phyloP scores from a whole-genome alignment of 64 coral and sea anemone genomes.

The Astreopora myriophthalma region DNA sequence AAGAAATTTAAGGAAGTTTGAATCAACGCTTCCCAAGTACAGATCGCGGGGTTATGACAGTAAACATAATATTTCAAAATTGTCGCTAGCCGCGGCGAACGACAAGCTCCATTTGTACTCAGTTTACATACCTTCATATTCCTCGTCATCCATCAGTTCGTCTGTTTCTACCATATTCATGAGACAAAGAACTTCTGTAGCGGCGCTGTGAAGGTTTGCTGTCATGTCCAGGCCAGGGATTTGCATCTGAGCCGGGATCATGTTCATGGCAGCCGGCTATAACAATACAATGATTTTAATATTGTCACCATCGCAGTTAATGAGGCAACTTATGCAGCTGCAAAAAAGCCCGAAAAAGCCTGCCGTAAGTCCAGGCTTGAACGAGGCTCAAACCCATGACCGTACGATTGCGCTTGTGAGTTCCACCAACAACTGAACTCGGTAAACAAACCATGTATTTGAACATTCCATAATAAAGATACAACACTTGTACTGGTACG shows the following conservation, averaged over 20 bases:
- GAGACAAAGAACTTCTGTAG: constrained; percentile 86
- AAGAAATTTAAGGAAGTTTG: no score
- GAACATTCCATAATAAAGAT: no score
- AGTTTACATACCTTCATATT: constrained; percentile 84
- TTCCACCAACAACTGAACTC: no score
- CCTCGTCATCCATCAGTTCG: constrained; percentile 96
- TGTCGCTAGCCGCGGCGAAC: neutral
- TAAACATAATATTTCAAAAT: neutral
- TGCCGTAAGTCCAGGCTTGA: no score
- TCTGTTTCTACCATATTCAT: constrained; percentile 96
- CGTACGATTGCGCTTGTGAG: no score
- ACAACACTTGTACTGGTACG: no score
- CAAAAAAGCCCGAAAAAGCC: no score
- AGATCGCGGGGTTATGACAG: no score
- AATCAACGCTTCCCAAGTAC: no score
- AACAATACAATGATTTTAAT: neutral
- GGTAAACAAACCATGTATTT: no score
- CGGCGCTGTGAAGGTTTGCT: constrained; percentile 33
- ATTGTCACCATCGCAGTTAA: neutral
- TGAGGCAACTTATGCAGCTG: no score
- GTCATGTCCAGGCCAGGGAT: constrained; percentile 92
- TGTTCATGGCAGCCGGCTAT: constrained; percentile 95
- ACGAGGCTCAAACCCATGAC: no score
- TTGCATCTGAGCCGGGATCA: constrained; percentile 96
- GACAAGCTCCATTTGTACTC: neutral